These are phyloP conservation scores for Meloidogyne chitwoodi DNA, from an alignment of 1,140 invertebrate genomes.

Conservation along the genomic window DNA sequence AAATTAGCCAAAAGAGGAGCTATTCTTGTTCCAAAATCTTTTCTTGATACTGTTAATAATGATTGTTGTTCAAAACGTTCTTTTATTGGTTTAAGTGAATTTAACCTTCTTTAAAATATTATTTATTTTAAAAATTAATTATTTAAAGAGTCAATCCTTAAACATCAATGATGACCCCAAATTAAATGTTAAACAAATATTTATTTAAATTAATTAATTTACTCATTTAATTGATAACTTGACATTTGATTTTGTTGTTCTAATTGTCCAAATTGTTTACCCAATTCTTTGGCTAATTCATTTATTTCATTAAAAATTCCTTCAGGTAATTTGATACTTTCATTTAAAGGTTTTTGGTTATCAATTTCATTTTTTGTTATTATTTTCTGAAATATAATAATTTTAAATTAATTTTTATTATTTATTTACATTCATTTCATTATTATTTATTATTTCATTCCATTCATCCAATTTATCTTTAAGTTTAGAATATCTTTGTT, in stretches of 20 bases:
- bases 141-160: too few species aligned
- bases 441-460: neutral
- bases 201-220: neutral
- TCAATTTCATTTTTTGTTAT: neutral
- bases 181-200: too few species aligned
- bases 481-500: slow-evolving; percentile 11
- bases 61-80: slow-evolving; percentile 1
- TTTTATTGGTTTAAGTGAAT: neutral
- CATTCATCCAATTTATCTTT: slow-evolving; percentile 31
- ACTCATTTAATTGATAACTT: neutral
- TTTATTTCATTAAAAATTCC: slow-evolving; percentile 2
- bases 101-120: neutral
- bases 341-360: neutral
- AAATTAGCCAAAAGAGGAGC: neutral
- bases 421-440: neutral
- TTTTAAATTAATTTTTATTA: neutral
- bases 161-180: too few species aligned
- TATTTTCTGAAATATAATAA: neutral
- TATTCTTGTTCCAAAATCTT: neutral
- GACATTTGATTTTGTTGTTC: neutral
- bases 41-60: neutral
- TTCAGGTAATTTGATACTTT: neutral
- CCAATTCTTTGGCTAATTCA: neutral
- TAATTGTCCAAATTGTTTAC: neutral
- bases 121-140: too few species aligned